phyloP scores from a whole-genome alignment of 2,113 vertebrate species.

The Laticauda colubrina region DNA sequence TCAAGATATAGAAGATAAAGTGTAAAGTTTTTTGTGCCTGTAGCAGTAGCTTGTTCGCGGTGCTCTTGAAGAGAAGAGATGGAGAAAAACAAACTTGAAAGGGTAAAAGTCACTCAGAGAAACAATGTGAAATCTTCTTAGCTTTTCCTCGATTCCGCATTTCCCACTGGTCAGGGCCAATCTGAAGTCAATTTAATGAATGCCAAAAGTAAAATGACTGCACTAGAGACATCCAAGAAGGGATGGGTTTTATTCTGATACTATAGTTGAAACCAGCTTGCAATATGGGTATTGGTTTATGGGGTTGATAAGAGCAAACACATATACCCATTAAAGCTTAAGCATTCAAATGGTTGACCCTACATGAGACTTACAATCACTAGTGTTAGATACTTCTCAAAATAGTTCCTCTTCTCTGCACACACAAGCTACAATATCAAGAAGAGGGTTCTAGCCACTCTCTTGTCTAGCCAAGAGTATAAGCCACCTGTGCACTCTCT shows the following conservation, averaged over 20 bases:
- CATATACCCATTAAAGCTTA: neutral
- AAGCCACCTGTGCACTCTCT: no score
- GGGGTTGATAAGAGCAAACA: neutral
- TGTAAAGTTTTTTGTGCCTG: neutral
- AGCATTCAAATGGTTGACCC: neutral
- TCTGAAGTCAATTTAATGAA: slow-evolving; percentile 26
- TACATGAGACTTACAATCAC: no score
- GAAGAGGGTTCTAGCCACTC: neutral
- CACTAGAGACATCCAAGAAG: neutral
- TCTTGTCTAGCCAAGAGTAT: no score
- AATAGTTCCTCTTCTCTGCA: neutral
- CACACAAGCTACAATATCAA: neutral
- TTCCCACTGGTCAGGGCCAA: slow-evolving; percentile 13
- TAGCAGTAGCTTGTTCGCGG: slow-evolving; percentile 5
- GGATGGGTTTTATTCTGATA: neutral
- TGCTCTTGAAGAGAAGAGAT: slow-evolving; percentile 14
- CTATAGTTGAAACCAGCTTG: neutral
- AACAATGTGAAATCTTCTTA: neutral
- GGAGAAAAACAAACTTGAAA: slow-evolving; percentile 18
- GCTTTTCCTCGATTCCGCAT: fast-evolving
- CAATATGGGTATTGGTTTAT: neutral
- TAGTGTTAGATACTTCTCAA: neutral
- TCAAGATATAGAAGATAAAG: slow-evolving; percentile 30
- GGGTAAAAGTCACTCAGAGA: slow-evolving; percentile 9
- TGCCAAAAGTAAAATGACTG: neutral